Base-by-base conservation (phyloP, 2,113 vertebrate genomes). In the Osmerus mordax region DNA sequence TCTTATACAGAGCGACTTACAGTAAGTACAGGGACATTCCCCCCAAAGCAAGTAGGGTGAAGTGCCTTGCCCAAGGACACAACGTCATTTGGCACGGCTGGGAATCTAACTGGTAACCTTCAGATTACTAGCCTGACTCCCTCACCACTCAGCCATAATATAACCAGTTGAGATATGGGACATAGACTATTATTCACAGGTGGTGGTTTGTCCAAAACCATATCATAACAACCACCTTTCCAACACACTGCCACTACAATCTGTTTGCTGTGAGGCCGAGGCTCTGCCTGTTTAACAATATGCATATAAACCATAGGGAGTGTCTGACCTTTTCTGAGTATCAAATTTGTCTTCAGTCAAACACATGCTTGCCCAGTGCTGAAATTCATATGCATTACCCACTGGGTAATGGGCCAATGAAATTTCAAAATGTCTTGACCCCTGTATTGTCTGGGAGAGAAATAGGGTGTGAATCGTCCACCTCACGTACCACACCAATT, bases 401-500 rank as follows among this genome's bases (percentile, higher is more conserved):
- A 70, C 53, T 36, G 53, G 68, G 54, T 70, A 71, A 71, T 63
- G 59, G 69, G 58, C 69, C 69, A 63, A n/a, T 25, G 36, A 65
- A 62, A 71, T 53, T 71, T 62, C 69, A 23, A 71, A 68, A 71
- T 62, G 69, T 71, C 69, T 28, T 71, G 69, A 71, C 69, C 69
- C 41, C 36, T 41, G 58, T 53, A 19, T 71, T 62, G 69, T 63
- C 41, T 71, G 69, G 15, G 59, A 60, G 68, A 59, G 55, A 70
- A 60, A 53, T 63, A 71, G 21, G 36, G 60, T 53, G 69, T 60
- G 69, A n/a, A 51, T 21, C 21, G 51, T 41, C 18, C 32, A 28
- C 18, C 32, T 64, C 16, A 41, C 5, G 16, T 29, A 41, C 62
- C 59, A 15, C 15, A 5, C 23, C 60, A 62, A 62, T 28, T 23